A percentile compares a stretch with the other conserved stretches of the same genome.
phyloP scores from a whole-genome alignment of 2,888 invertebrate species.

The Onchidella celtica region DNA sequence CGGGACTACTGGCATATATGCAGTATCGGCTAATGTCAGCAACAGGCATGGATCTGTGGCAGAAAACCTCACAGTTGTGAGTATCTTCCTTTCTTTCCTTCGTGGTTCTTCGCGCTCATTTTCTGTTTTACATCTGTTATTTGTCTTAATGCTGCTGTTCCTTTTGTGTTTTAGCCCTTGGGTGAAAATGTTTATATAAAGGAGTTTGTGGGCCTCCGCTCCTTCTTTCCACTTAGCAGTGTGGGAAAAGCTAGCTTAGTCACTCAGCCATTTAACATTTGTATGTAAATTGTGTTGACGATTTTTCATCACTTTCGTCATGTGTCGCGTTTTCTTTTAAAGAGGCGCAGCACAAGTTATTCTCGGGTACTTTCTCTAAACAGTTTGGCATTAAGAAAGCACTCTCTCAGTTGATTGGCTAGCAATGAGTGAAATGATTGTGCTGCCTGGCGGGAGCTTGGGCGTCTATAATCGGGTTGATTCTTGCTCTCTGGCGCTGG shows the following conservation, averaged over 20 bases:
- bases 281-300: neutral
- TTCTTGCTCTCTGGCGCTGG: conserved; percentile 8
- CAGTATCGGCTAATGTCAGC: conserved; percentile 50
- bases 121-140: neutral
- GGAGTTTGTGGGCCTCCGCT: too few species aligned
- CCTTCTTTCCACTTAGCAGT: too few species aligned
- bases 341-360: neutral
- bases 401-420: neutral
- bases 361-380: neutral
- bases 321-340: too few species aligned
- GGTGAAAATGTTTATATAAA: too few species aligned
- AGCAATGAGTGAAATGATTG: conserved; percentile 1
- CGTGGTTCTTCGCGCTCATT: neutral
- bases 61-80: conserved; percentile 60
- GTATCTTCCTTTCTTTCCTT: conserved; percentile 31
- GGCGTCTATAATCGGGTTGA: conserved; percentile 17
- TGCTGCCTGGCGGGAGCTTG: conserved; percentile 13
- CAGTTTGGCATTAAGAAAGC: neutral
- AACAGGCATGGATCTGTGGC: conserved; percentile 56
- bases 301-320: neutral
- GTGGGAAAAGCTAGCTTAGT: too few species aligned
- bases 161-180: too few species aligned
- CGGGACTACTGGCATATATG: conserved; percentile 52
- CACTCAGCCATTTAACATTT: too few species aligned
- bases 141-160: too few species aligned